phyloP scores from a whole-genome alignment of 1,140 invertebrate genomes.

The Homarus americanus region DNA sequence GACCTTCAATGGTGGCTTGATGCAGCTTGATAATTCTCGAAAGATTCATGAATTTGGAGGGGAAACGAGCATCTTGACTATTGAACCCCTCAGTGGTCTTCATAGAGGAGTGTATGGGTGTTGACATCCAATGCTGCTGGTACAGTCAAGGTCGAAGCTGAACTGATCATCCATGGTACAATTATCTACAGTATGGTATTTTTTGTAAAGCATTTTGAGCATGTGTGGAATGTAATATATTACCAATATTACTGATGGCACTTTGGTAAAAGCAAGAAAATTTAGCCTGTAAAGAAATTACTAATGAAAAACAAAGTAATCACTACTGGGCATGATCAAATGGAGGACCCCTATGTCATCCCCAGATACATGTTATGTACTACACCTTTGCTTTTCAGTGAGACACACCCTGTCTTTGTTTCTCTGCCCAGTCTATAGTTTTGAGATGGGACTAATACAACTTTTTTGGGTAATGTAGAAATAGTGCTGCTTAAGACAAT shows the following conservation, averaged over 20 bases:
- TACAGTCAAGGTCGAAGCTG: constrained; percentile 75
- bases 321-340: neutral
- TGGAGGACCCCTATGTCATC: too few species aligned
- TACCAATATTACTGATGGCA: neutral
- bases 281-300: neutral
- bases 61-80: constrained; percentile 77
- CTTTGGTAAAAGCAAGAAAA: neutral
- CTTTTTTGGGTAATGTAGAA: too few species aligned
- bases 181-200: neutral
- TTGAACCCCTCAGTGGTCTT: constrained; percentile 67
- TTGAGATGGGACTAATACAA: too few species aligned
- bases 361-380: too few species aligned
- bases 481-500: too few species aligned
- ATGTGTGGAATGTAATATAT: neutral
- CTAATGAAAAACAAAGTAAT: neutral
- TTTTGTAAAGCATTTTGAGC: constrained; percentile 2
- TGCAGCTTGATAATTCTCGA: constrained; percentile 80
- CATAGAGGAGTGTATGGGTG: constrained; percentile 77
- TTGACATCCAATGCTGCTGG: constrained; percentile 76
- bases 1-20: constrained; percentile 84
- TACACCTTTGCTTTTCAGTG: too few species aligned
- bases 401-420: too few species aligned
- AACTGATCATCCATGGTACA: constrained; percentile 75
- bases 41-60: constrained; percentile 75
- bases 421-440: too few species aligned